phyloP scores from a whole-genome alignment of 2,113 vertebrate genomes.

The Sinocyclocheilus rhinocerous region DNA sequence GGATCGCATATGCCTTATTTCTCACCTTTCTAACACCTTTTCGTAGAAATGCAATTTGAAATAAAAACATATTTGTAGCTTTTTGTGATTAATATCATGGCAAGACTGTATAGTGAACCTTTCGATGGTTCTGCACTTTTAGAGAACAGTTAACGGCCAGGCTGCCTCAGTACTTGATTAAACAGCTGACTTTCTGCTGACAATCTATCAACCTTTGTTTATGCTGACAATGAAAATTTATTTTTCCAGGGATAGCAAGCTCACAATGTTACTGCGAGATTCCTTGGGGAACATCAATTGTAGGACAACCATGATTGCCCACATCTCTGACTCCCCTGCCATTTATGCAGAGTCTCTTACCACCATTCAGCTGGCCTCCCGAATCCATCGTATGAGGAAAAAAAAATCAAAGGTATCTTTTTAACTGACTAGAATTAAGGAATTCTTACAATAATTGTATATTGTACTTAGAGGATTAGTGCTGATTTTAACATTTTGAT shows the following conservation, averaged over 20 bases:
- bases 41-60: neutral
- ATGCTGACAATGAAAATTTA: conserved; percentile 2
- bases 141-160: conserved; percentile 9
- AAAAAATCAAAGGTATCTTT: conserved; percentile 90
- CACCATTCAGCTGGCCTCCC: conserved; percentile 93
- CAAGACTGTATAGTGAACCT: neutral
- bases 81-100: conserved; percentile 4
- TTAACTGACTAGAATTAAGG: neutral
- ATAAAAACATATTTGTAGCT: neutral
- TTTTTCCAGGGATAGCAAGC: conserved; percentile 88
- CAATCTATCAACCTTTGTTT: conserved; percentile 2
- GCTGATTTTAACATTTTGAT: too few relatives aligned
- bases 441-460: neutral
- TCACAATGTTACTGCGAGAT: conserved; percentile 93
- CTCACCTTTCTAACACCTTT: neutral
- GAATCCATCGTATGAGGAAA: conserved; percentile 93
- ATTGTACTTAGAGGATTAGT: neutral
- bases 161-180: neutral
- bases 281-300: conserved; percentile 93
- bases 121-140: neutral
- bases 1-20: neutral
- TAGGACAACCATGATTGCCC: conserved; percentile 94
- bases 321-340: conserved; percentile 88
- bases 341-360: conserved; percentile 92
- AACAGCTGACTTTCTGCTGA: conserved; percentile 11